Evolutionary conservation across 2,113 vertebrate genomes (phyloP), one percentile per base, ranked within the genome.

Genomic region (Oceanites oceanicus): DNA sequence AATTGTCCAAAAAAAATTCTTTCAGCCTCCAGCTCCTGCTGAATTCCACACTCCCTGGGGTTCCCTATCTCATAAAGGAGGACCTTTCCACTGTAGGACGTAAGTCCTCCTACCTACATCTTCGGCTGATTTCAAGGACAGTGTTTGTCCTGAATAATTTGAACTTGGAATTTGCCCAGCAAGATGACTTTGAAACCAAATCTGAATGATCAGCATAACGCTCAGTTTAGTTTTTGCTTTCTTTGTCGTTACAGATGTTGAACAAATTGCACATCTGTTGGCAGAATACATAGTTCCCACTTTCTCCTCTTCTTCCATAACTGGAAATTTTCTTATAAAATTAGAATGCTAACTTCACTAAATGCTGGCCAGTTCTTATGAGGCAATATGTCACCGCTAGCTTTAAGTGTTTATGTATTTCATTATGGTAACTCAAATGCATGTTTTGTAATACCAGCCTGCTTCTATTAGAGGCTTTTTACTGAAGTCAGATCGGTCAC

Each of bases 391-490:
- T 61, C 83, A 55, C 27, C 62, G 74, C 62, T 95, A 96, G 74
- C 47, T 85, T 68, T 91, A 92, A 91, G 72, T 79, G 61, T 82
- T 95, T 94, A 90, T 95, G 83, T 78, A 88, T 97, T 97, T 96
- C 65, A 86, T 95, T 93, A 88, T 49, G 73, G 62, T 50, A 84
- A 90, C 85, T 71, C 45, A 86, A 55, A 62, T 85, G 74, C 68
- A 19, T 89, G 55, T 91, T 85, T 88, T 87, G 32, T 21, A 80
- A 79, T 49, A 76, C 13, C 52, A 82, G 17, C 67, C 32, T 80
- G 15, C 72, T 75, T 53, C 75, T 90, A 30, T 71, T 63, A 84
- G 50, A 74, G 25, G 30, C 38, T 65, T 38, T 88, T 95, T 93
- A 87, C 38, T 61, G 4, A 77, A 80, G 72, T 65, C 62, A 96